phyloP scores from a whole-genome alignment of 92 coral and sea anemone species.

The Ricordea florida region DNA sequence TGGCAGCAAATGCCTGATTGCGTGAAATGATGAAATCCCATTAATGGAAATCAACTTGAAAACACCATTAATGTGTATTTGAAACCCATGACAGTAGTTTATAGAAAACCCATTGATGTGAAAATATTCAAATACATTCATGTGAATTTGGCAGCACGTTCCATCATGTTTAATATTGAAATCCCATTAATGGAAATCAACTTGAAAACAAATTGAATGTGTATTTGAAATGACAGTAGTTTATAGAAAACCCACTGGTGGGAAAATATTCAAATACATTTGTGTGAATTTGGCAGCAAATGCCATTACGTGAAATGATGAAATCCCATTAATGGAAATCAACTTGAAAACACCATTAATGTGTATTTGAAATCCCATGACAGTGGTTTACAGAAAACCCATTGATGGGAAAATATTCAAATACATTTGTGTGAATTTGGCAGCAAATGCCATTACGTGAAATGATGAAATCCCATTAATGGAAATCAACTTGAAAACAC shows the following conservation, averaged over 20 bases:
- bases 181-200: background rate
- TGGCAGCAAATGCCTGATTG: background rate
- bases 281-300: background rate
- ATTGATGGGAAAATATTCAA: background rate
- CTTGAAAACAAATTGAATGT: too few species aligned
- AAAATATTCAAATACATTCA: background rate
- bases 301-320: background rate
- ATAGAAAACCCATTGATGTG: background rate
- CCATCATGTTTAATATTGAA: background rate
- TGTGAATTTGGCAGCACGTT: background rate
- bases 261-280: background rate
- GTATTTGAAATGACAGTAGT: background rate
- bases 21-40: background rate
- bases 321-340: slow-evolving; percentile 2
- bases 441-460: background rate
- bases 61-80: background rate
- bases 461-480: background rate
- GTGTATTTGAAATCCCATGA: too few species aligned
- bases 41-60: background rate
- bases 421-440: background rate
- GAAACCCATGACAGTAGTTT: background rate
- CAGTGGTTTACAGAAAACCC: background rate
- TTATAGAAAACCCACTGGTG: background rate
- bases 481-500: background rate
- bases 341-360: background rate